Evolutionary conservation across 2,888 invertebrate species (phyloP), one percentile per base, ranked within the genome.

Genomic region (Noctua comes): DNA sequence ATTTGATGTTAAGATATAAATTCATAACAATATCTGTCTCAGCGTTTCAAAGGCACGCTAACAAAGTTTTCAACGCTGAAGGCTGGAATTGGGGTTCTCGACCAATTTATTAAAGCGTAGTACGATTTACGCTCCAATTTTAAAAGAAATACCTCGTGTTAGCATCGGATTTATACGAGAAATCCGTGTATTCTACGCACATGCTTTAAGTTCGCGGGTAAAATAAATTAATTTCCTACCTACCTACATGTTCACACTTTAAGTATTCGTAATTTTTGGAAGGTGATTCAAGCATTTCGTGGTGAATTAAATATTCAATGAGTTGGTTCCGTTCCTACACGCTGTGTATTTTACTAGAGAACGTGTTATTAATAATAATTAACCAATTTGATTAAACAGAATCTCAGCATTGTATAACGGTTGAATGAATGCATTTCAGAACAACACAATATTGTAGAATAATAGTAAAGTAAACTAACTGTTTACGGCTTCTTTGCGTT

Each of bases 21-120:
- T 87, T 86, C 24, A 86, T 82, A 88, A 85, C 69, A 88, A 86
- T 89, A 89, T 89, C 89, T 89, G 88, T 88, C 88, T 79, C 79
- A 75, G 69, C 73, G 40, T 88, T 85, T 88, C 88, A 88, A 88
- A 88, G 84, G 80, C 75, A 77, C 54, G 82, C 79, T 80, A 83
- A 86, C 87, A 88, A 88, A 88, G 82, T 83, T 88, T 86, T 89
- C 88, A 89, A 73, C 89, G 71, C 88, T 73, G 79, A 72, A 86
- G 66, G 80, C 82, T 74, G 57, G 54, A 84, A 84, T 88, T 80
- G 84, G 76, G 79, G 88, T 81, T 86, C 68, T 83, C 82, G 81
- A 84, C 75, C 84, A 88, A 89, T 87, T 88, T 88, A 88, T 88
- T 84, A 85, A 87, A 79, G 85, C 64, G 57, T 75, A 82, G 82